These are phyloP conservation scores for Diaperis boleti DNA, from an alignment of 2,888 invertebrate genomes.

Conservation along the genomic window DNA sequence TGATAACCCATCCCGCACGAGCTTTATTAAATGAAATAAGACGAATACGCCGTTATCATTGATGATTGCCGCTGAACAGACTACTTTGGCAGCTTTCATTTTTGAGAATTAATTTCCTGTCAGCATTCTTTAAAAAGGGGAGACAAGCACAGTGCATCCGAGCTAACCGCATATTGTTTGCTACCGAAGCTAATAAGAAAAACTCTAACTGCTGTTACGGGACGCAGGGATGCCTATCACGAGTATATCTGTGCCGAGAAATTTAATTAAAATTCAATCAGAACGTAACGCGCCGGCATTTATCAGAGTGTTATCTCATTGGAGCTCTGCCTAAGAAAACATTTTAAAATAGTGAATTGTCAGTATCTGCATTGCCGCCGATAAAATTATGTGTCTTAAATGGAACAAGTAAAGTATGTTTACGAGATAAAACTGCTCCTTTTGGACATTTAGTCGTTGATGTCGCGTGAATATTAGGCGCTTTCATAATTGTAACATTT, in stretches of 20 bases:
- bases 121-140: conserved; percentile 67
- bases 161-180: conserved; percentile 66
- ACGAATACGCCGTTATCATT: conserved; percentile 64
- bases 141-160: conserved; percentile 63
- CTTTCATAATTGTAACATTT: conserved; percentile 56
- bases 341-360: conserved; percentile 67
- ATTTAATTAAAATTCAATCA: conserved; percentile 69
- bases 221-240: conserved; percentile 60
- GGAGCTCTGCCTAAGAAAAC: conserved; percentile 65
- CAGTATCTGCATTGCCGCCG: conserved; percentile 60
- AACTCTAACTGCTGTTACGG: conserved; percentile 63
- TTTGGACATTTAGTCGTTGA: conserved; percentile 58
- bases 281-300: conserved; percentile 63
- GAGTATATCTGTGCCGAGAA: conserved; percentile 62
- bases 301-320: conserved; percentile 65
- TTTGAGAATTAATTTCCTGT: conserved; percentile 69
- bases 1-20: conserved; percentile 58
- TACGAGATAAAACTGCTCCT: conserved; percentile 59
- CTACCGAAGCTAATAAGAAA: conserved; percentile 64
- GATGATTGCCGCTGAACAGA: conserved; percentile 62
- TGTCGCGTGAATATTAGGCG: conserved; percentile 53
- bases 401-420: conserved; percentile 59
- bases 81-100: conserved; percentile 67
- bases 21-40: conserved; percentile 66
- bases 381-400: conserved; percentile 62